Percentiles rank a stretch among this genome's conserved stretches.
These are phyloP conservation scores for Perognathus longimembris DNA, from an alignment of 2,113 vertebrate species.

Conservation along the genomic window DNA sequence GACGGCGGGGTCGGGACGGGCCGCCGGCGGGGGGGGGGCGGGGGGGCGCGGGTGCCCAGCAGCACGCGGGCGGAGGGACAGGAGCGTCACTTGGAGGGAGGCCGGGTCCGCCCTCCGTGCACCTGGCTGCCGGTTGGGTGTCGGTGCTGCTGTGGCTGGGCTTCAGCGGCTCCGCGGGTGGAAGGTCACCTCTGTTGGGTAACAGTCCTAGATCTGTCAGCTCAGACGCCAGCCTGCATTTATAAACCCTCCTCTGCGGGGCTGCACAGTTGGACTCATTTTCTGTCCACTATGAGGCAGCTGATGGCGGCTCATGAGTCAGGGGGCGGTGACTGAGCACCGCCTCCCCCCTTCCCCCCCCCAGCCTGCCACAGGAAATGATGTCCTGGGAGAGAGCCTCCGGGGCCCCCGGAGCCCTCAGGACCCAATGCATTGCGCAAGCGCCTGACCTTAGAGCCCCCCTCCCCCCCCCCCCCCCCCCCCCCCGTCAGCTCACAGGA, in stretches of 20 bases:
- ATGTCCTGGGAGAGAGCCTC: not conserved
- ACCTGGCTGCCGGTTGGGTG: not conserved
- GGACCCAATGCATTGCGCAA: not conserved
- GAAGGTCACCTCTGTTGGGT: constrained; percentile 24
- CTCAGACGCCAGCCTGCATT: not conserved
- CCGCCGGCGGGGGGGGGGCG: no score
- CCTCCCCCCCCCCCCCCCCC: no score
- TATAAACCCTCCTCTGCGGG: not conserved
- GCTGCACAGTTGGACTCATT: not conserved
- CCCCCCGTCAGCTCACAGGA: no score
- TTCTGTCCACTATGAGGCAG: not conserved
- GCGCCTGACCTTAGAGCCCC: not conserved
- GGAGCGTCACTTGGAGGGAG: not conserved
- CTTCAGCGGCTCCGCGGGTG: not conserved
- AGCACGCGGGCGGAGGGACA: no score
- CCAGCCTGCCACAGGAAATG: not conserved
- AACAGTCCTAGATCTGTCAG: constrained; percentile 30
- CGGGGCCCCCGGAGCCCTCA: no score
- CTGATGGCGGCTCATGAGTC: constrained; percentile 39
- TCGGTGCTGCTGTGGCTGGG: not conserved
- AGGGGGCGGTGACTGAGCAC: constrained; percentile 55
- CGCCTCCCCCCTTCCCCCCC: not conserved
- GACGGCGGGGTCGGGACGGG: no score
- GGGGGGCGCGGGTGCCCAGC: no score
- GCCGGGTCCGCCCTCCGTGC: not conserved